Evolutionary conservation across 2,888 invertebrate genomes (phyloP), one percentile per base, ranked within the genome.

Genomic region (Drosophila melanosoma): DNA sequence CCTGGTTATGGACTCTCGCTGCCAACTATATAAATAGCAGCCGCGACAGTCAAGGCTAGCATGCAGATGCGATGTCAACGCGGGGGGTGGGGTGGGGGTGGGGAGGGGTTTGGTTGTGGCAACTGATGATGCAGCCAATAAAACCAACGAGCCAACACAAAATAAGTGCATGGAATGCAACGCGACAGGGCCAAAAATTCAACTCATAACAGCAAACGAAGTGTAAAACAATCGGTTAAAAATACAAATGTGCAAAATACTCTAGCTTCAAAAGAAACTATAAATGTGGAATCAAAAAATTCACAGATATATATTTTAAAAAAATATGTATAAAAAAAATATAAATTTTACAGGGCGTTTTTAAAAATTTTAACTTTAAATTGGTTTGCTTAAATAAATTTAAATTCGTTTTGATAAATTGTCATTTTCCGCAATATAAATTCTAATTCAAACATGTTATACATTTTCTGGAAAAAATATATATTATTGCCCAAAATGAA

Each of bases 21-120:
- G 64, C 36, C 51, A 65, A 86, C 87, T 83, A 72, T 77, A 89
- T 89, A 84, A 84, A 84, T 76, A 87, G 75, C 87, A 79, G 83
- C 70, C 58, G 68, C 63, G 59, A 49, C 36, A 52, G 38, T 15
- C 35, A 35, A 7, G 35, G 17, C 36, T 20, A 17, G 29, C 29
- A 57, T 57, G 56, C 48, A 40, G 38, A 42, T 56, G 59, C 29
- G 42, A 8, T 29, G 52, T 48, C 42, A 51, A 48, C 52, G 58
- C 23, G 23, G 23, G 26, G 42, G 32, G 40, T 35, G 57, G 49
- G 11, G 26, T 20, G 17, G 12, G 5, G n/a, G n/a, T 49, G 11
- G 26, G 26, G 17, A 17, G 5, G n/a, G n/a, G 29, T 29, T 29
- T 29, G n/a, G n/a, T 29, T 4, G 20, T 29, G 38, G 10, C 58